Percentiles rank a stretch among this genome's conserved stretches.
Conservation (phyloP, 2,113 vertebrate genomes). For the Odontophorus gujanensis region DNA sequence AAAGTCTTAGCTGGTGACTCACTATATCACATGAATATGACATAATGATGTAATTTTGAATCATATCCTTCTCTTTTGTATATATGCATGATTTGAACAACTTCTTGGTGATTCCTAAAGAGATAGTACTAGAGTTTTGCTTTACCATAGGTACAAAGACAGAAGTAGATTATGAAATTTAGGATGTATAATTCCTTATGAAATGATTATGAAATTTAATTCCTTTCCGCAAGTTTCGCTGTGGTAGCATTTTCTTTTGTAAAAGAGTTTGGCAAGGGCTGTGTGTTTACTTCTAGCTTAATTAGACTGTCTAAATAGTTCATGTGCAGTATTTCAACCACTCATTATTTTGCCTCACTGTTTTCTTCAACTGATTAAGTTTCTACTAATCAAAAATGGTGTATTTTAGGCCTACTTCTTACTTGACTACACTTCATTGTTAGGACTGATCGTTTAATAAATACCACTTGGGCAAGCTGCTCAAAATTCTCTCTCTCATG, state of each 20-base stretch:
- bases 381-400: conserved; percentile 9
- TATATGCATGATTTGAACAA: not conserved
- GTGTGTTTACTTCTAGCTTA: conserved; percentile 4
- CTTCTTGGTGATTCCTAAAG: not conserved
- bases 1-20: not conserved
- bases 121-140: not conserved
- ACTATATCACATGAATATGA: not conserved
- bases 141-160: not conserved
- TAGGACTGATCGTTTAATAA: conserved; percentile 29
- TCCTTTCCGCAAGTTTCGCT: not conserved
- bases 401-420: not conserved
- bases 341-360: not conserved
- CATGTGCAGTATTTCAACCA: not conserved
- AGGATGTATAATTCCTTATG: too few species aligned
- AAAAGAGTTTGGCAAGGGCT: not conserved
- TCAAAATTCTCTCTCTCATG: conserved; percentile 19
- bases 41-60: not conserved
- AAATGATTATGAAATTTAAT: not conserved
- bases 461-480: not conserved
- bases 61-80: not conserved
- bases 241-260: not conserved
- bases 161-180: not conserved
- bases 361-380: conserved; percentile 44
- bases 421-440: not conserved
- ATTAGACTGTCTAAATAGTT: conserved; percentile 19